A percentile compares a stretch with the other conserved stretches of the same genome.
Evolutionary conservation across 2,888 invertebrate genomes (phyloP).

Genomic region (Dolomedes plantarius): DNA sequence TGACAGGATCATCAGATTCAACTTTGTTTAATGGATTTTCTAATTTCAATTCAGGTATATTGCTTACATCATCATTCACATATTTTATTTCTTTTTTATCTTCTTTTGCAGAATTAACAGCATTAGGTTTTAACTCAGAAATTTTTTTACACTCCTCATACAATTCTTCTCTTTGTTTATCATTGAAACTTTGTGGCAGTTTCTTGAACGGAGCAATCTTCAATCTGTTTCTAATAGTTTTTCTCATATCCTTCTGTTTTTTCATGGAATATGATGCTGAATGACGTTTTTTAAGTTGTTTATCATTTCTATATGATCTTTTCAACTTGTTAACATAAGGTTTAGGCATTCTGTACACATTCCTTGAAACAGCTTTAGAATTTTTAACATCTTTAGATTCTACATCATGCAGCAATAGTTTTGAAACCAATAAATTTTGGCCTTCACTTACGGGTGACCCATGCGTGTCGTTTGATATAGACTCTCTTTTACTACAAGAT

Average conservation of each 20-base stretch:
- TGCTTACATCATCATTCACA: not conserved
- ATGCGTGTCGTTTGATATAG: not conserved
- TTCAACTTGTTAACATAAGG: not conserved
- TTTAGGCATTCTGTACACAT: not conserved
- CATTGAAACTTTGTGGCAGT: not conserved
- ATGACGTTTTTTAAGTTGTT: not conserved
- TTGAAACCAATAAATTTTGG: not conserved
- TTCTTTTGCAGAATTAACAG: not conserved
- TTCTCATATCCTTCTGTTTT: not conserved
- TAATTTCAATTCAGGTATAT: not conserved
- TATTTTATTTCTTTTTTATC: not conserved
- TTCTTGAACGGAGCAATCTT: conserved; percentile 1
- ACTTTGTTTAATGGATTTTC: not conserved
- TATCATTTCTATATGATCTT: not conserved
- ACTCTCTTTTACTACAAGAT: not conserved
- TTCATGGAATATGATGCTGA: not conserved
- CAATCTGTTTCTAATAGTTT: not conserved
- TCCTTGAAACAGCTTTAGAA: not conserved
- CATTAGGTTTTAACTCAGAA: not conserved
- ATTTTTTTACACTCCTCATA: not conserved
- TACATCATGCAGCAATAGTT: not conserved
- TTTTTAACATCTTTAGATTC: not conserved
- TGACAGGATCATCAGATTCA: not conserved
- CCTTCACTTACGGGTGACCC: not conserved
- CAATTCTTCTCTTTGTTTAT: not conserved